Evolutionary conservation across 1,140 invertebrate species (phyloP), one percentile per base, ranked within the genome.

Genomic region (Trigoniulus corallinus): DNA sequence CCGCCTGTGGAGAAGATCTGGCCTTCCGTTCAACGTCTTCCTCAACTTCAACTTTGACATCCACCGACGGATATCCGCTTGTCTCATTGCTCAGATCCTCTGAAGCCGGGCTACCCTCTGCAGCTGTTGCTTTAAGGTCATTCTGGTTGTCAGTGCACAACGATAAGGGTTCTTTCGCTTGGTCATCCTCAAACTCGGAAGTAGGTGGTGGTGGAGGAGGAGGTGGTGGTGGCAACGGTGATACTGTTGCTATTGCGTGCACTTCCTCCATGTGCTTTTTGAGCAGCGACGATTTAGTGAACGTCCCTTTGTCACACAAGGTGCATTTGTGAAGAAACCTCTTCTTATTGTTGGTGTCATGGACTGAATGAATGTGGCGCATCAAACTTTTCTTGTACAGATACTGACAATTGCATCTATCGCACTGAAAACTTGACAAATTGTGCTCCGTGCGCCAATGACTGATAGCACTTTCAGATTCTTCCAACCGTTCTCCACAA

Each of bases 361-460:
- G 63, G 1, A 54, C 53, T 10, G 53, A 46, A 47, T 53, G 47
- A 0, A 59, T 53, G 50, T 67, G 64, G 13, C 54, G 51, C 20
- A 56, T 45, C 3, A 64, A 52, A 39, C 46, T 54, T 13, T 54
- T 51, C 27, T 56, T 47, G 4, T 57, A 53, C n/a, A 56, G 51
- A 50, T 63, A 64, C 1, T 57, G 59, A n/a, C 56, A 44, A 3
- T 61, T 59, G 55, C 64, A 67, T 3, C 63, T 51, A 47, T 61
- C 60, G 54, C 65, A 67, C 0, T 60, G 10, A 46, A 37, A 44
- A 24, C 10, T 4, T 7, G 39, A 23, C 55, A 46, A 58, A 56
- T 41, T 49, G 51, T 26, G 34, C 29, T 47, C 37, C 7, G 23
- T 22, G 40, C 21, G 42, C 26, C 37, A 23, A 22, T 40, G 40